Evolutionary conservation across 1,140 invertebrate species (phyloP), one percentile per base, ranked within the genome.

Genomic region (Fragariocoptes setiger): DNA sequence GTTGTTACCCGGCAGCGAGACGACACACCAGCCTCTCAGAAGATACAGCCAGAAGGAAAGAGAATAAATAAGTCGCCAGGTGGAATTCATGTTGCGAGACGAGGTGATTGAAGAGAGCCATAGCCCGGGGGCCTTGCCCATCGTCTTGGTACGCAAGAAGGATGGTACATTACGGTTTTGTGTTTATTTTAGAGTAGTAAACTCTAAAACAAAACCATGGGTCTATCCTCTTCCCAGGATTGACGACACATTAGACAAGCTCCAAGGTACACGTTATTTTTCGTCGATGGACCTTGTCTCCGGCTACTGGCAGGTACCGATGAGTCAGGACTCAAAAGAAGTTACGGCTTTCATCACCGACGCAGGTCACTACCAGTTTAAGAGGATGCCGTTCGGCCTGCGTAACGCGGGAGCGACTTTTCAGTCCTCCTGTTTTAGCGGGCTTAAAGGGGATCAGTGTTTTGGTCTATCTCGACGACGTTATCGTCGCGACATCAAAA

Each of bases 271-370:
- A 4, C 53, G 42, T 13, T 53, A 54, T 35, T 65, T 63, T 42
- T 49, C 52, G 1, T 53, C 52, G 0, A 47, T 67, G 1, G 62
- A 65, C 52, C 49, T 65, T 38, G 40, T 19, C 0, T 52, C 51
- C 17, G 65, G 63, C 0, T 68, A 61, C 45, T 55, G 58, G 47
- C 64, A 63, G 50, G 20, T 62, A 44, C 19, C 46, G 13, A 46
- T 61, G 3, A 2, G 52, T n/a, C 8, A 31, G 25, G 8, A 31
- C 8, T 31, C 25, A n/a, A 31, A 31, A 31, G 25, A 31, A 31
- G 8, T 31, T 8, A 31, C 25, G 25, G 25, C 3, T 45, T 31
- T 31, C 25, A 8, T 8, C 8, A 31, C 25, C n/a, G 25, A 31
- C 8, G 25, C 8, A 8, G 46, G 39, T 1, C 38, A 40, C 12